A percentile compares a stretch with the other conserved stretches of the same genome.
Conservation (phyloP, 1,140 invertebrate genomes). For the Paralvinella palmiformis region DNA sequence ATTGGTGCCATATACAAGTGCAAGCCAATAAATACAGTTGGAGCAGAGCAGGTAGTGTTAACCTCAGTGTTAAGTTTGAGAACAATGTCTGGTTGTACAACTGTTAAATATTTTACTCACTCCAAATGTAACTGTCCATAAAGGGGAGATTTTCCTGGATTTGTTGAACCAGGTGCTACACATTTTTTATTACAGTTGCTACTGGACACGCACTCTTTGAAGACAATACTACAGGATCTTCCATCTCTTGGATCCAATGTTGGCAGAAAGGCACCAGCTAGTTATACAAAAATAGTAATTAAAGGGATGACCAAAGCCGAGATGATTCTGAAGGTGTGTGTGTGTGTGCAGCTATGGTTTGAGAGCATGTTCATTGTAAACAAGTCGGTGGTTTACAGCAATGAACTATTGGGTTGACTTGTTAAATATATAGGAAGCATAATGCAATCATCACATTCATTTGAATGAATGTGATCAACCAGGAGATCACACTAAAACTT, state of each 20-base stretch:
- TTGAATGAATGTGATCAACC: too few species aligned
- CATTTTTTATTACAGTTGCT: slow-evolving; percentile 58
- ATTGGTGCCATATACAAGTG: slow-evolving; percentile 91
- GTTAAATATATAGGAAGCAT: too few species aligned
- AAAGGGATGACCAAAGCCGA: slow-evolving; percentile 98
- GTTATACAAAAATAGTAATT: slow-evolving; percentile 77
- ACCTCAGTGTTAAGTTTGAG: too few species aligned
- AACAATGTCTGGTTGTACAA: too few species aligned
- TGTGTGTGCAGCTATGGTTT: too few species aligned
- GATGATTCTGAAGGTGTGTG: slow-evolving; percentile 88
- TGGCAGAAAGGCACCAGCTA: slow-evolving; percentile 75
- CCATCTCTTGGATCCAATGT: slow-evolving; percentile 87
- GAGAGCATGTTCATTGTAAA: too few species aligned
- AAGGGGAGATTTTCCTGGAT: not conserved
- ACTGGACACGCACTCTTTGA: slow-evolving; percentile 94
- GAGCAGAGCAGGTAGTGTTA: slow-evolving; percentile 89
- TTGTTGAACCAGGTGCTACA: not conserved
- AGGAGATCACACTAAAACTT: not conserved
- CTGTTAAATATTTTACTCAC: too few species aligned
- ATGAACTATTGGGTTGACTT: too few species aligned
- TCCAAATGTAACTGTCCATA: too few species aligned
- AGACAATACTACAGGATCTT: slow-evolving; percentile 90
- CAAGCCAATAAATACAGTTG: slow-evolving; percentile 81
- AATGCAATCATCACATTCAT: too few species aligned
- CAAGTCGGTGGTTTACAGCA: not conserved